Percentiles rank a stretch among this genome's conserved stretches.
Evolutionary conservation across 2,113 vertebrate species (phyloP).

Genomic region (Meriones unguiculatus): DNA sequence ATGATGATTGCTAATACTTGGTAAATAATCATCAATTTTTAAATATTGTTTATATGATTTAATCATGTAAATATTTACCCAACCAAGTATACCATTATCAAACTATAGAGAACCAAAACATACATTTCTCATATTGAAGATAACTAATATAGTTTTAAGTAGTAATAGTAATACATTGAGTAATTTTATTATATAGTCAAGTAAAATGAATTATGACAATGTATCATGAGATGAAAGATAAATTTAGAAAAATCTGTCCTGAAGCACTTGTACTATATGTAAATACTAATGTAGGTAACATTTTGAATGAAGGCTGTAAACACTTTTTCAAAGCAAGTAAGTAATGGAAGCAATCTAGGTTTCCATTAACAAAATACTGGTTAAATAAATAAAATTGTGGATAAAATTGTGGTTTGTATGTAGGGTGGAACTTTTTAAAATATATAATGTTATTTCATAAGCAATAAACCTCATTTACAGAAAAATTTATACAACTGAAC

Average conservation of each 20-base stretch:
- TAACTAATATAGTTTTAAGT: background rate
- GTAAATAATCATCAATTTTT: background rate
- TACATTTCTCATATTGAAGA: background rate
- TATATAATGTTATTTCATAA: background rate
- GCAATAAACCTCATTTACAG: background rate
- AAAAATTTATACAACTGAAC: no score
- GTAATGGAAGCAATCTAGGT: background rate
- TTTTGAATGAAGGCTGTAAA: background rate
- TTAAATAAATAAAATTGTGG: no score
- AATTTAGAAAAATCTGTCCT: background rate
- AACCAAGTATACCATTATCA: background rate
- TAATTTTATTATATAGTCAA: background rate
- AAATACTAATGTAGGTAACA: background rate
- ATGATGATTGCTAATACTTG: background rate
- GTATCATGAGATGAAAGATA: background rate
- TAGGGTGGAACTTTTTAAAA: background rate
- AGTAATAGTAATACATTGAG: background rate
- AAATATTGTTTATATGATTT: background rate
- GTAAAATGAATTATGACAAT: background rate
- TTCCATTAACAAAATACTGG: background rate
- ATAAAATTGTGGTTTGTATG: background rate
- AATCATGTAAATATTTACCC: background rate
- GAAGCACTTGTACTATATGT: background rate
- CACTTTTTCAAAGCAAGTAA: background rate
- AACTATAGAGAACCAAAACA: background rate